Evolutionary conservation across 2,113 vertebrate genomes (phyloP).

Genomic region (Melozone crissalis): DNA sequence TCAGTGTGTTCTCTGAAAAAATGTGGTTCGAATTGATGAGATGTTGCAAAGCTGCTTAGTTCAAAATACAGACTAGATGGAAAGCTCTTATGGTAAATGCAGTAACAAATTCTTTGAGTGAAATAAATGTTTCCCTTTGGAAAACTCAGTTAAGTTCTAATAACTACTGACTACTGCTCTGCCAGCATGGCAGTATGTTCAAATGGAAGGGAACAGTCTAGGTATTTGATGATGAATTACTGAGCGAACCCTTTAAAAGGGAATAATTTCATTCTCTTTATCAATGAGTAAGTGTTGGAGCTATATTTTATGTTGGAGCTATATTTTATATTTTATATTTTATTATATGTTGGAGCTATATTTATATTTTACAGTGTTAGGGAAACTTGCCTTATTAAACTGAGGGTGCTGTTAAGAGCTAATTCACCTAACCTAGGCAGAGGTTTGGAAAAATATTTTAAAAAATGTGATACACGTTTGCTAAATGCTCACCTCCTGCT

Average conservation of each 20-base stretch:
- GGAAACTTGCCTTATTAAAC: background rate
- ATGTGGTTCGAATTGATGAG: slow-evolving; percentile 3
- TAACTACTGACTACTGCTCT: background rate
- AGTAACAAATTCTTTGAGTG: background rate
- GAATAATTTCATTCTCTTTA: background rate
- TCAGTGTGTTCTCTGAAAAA: slow-evolving; percentile 9
- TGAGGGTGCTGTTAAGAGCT: background rate
- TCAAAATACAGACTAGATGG: slow-evolving; percentile 2
- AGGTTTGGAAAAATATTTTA: background rate
- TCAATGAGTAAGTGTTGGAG: background rate
- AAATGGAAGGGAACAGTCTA: background rate
- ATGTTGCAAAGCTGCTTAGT: slow-evolving; percentile 22
- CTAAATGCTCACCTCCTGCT: background rate
- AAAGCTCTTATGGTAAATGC: slow-evolving; percentile 1
- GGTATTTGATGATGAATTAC: background rate
- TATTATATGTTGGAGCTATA: background rate
- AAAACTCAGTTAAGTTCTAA: background rate
- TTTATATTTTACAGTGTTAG: background rate
- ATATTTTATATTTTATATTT: background rate
- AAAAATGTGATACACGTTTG: accelerated
- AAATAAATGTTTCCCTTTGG: slow-evolving; percentile 32
- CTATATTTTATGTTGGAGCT: background rate
- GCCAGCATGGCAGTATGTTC: background rate
- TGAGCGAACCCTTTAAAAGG: background rate
- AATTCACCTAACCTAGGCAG: background rate